Evolutionary conservation across 2,888 invertebrate species (phyloP).

Genomic region (Drosophila nr. perissopoda): DNA sequence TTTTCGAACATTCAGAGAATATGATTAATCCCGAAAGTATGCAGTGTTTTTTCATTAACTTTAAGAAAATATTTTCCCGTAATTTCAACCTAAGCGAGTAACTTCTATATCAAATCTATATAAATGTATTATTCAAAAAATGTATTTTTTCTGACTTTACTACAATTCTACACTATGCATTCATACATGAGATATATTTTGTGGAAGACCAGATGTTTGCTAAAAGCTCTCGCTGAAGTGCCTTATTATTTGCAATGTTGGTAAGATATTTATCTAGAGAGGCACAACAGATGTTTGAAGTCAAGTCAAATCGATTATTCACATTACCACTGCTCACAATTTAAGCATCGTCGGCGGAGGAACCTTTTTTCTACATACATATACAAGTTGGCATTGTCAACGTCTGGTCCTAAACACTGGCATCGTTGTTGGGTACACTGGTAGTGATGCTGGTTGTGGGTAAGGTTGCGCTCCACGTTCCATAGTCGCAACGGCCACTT

Average conservation of each 20-base stretch:
- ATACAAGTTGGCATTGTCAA: conserved; percentile 60
- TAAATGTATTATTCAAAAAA: not conserved
- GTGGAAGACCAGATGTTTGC: not conserved
- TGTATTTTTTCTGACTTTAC: not conserved
- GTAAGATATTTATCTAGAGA: conserved; percentile 3
- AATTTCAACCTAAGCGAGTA: not conserved
- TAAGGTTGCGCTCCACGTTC: conserved; percentile 30
- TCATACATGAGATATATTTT: not conserved
- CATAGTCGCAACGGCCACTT: conserved; percentile 60
- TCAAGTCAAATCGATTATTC: conserved; percentile 51
- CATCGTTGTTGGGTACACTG: conserved; percentile 58
- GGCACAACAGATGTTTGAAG: conserved; percentile 40
- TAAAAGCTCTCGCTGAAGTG: not conserved
- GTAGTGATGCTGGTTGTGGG: conserved; percentile 14
- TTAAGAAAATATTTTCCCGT: not conserved
- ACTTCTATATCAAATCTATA: too few relatives aligned
- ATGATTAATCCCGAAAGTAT: conserved; percentile 2
- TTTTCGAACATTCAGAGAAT: not conserved
- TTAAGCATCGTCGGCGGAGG: conserved; percentile 38
- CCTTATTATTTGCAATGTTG: not conserved
- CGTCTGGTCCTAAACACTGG: conserved; percentile 23
- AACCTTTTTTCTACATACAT: conserved; percentile 33
- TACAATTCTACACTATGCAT: not conserved
- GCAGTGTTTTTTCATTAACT: not conserved
- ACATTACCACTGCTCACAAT: conserved; percentile 39